Conservation (phyloP, 2,797 vertebrate genomes). For the Catharus ustulatus region DNA sequence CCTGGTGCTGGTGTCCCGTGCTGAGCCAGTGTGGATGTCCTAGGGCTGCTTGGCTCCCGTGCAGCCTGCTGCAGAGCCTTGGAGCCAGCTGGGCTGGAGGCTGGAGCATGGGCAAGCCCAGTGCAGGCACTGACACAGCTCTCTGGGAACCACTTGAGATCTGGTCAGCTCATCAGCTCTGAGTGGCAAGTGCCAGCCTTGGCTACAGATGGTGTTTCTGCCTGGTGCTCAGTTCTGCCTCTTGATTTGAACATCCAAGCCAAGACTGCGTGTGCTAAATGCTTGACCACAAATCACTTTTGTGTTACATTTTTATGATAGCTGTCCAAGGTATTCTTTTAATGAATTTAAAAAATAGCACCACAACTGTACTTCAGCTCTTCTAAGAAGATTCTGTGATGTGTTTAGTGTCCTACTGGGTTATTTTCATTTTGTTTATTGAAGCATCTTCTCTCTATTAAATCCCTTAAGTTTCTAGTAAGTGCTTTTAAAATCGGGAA, state of each 20-base stretch:
- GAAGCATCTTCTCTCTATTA: not conserved
- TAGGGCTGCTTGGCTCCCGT: not conserved
- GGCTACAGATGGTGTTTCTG: not conserved
- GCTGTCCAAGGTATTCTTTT: not conserved
- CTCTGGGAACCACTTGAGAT: not conserved
- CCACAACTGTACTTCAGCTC: not conserved
- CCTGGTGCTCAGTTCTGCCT: not conserved
- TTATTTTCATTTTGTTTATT: constrained; percentile 34
- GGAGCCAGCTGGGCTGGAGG: not conserved
- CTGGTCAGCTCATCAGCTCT: not conserved
- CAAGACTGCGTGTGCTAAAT: not conserved
- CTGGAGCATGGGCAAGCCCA: not conserved
- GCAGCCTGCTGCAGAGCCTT: not conserved
- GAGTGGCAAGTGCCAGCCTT: not conserved
- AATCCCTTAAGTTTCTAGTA: not conserved
- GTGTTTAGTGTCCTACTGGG: not conserved
- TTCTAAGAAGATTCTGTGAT: not conserved
- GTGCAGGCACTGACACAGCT: not conserved
- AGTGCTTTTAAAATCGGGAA: not conserved
- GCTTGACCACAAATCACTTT: not conserved
- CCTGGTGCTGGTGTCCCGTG: not conserved
- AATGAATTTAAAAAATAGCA: not conserved
- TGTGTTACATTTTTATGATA: not conserved
- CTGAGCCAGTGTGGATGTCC: accelerated
- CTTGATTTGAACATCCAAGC: not conserved